These are phyloP conservation scores for Listronotus oregonensis DNA, from an alignment of 1,140 invertebrate species.

Conservation along the genomic window DNA sequence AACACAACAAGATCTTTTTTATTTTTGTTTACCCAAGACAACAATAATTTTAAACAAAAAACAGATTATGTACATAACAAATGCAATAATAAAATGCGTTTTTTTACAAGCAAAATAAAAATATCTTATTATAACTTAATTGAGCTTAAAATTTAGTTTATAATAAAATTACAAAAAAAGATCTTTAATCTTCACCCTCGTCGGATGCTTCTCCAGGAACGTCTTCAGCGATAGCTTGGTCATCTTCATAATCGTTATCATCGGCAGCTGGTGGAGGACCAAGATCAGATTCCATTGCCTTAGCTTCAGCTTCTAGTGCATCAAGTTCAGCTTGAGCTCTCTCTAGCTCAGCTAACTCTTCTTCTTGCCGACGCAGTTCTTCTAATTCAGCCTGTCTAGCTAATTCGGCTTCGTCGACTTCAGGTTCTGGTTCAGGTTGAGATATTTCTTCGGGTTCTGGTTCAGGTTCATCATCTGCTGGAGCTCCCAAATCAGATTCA, in stretches of 20 bases:
- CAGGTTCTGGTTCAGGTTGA: slow-evolving; percentile 45
- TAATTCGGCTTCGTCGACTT: slow-evolving; percentile 52
- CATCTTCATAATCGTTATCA: slow-evolving; percentile 49
- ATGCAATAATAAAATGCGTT: slow-evolving; percentile 26
- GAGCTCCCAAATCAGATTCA: slow-evolving; percentile 55
- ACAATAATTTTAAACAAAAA: slow-evolving; percentile 11
- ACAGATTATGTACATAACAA: slow-evolving; percentile 24
- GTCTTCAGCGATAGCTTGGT: slow-evolving; percentile 44
- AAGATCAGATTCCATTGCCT: slow-evolving; percentile 36
- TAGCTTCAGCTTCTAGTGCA: slow-evolving; percentile 39
- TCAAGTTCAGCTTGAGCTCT: slow-evolving; percentile 39
- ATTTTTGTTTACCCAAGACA: slow-evolving; percentile 23
- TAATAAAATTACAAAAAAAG: slow-evolving; percentile 20
- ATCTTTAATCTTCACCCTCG: slow-evolving; percentile 47
- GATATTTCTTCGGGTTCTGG: slow-evolving; percentile 53
- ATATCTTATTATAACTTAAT: slow-evolving; percentile 40
- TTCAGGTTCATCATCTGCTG: slow-evolving; percentile 48
- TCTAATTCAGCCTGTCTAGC: slow-evolving; percentile 50
- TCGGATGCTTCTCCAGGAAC: slow-evolving; percentile 36
- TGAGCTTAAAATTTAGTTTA: slow-evolving; percentile 42
- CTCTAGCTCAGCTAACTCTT: slow-evolving; percentile 38
- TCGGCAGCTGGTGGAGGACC: slow-evolving; percentile 45
- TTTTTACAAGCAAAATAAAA: slow-evolving; percentile 4
- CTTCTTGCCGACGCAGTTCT: slow-evolving; percentile 34
- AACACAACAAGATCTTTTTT: slow-evolving; percentile 27